These are phyloP conservation scores for Monochamus alternatus DNA, from an alignment of 2,888 invertebrate species.

Conservation along the genomic window DNA sequence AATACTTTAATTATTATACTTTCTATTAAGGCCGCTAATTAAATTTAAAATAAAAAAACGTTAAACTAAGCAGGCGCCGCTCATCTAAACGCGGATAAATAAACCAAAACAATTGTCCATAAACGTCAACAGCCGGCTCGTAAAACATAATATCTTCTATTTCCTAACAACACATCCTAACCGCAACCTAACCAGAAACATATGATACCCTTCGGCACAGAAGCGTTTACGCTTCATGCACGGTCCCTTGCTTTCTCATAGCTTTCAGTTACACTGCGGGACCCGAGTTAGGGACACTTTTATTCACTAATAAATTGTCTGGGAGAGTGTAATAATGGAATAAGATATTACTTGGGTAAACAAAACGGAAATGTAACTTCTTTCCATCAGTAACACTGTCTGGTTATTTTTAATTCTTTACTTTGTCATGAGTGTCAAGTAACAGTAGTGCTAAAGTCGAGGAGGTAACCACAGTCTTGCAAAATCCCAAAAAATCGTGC, in stretches of 20 bases:
- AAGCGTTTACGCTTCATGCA: slow-evolving; percentile 19
- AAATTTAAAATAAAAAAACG: slow-evolving; percentile 29
- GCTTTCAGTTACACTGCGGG: not conserved
- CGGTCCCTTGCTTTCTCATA: slow-evolving; percentile 18
- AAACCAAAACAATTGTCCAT: slow-evolving; percentile 50
- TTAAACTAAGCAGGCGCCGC: slow-evolving; percentile 35
- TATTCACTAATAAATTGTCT: not conserved
- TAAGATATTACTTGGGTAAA: too few relatives aligned
- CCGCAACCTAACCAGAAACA: slow-evolving; percentile 61
- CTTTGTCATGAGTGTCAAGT: too few relatives aligned
- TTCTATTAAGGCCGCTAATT: slow-evolving; percentile 36
- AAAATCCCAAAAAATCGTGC: too few relatives aligned
- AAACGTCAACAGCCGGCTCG: slow-evolving; percentile 49
- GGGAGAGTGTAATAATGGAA: not conserved
- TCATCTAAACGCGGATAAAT: slow-evolving; percentile 40
- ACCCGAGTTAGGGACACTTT: not conserved
- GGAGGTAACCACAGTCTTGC: too few relatives aligned
- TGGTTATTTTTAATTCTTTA: too few relatives aligned
- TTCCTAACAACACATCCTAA: slow-evolving; percentile 55
- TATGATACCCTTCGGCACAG: slow-evolving; percentile 56
- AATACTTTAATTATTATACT: slow-evolving; percentile 28
- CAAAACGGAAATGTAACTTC: too few relatives aligned
- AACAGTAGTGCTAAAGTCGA: too few relatives aligned
- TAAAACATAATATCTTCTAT: slow-evolving; percentile 57
- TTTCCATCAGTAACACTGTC: too few relatives aligned